phyloP scores from a whole-genome alignment of 2,797 vertebrate genomes.

The Orestias chungarensis region DNA sequence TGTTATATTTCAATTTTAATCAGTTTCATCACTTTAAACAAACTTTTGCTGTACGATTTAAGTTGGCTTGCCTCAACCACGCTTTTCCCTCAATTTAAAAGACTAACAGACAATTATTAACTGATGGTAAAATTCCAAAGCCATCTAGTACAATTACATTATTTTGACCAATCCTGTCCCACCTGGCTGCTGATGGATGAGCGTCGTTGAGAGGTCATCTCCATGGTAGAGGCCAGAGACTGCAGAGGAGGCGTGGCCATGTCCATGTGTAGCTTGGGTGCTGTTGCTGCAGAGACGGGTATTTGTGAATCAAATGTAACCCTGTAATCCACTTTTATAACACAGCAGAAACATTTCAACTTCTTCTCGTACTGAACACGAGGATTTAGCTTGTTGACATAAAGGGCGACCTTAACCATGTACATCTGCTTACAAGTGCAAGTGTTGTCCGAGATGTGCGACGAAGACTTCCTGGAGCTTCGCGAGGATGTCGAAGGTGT shows the following conservation, averaged over 20 bases:
- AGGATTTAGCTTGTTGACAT: neutral
- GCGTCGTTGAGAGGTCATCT: conserved; percentile 86
- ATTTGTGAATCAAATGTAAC: neutral
- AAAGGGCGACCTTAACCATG: neutral
- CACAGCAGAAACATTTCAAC: too few relatives aligned
- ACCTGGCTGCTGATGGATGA: conserved; percentile 94
- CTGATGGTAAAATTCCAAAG: neutral
- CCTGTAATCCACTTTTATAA: neutral
- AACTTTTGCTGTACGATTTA: too few relatives aligned
- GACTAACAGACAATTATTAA: too few relatives aligned
- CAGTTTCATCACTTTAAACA: too few relatives aligned
- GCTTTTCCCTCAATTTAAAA: too few relatives aligned
- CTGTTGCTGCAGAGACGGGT: conserved; percentile 83
- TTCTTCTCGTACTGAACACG: neutral
- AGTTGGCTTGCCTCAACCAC: too few relatives aligned
- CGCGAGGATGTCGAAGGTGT: conserved; percentile 91
- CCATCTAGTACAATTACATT: neutral
- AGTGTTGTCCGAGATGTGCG: conserved; percentile 90
- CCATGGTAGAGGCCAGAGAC: conserved; percentile 82
- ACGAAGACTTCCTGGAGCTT: conserved; percentile 93
- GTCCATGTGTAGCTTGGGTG: conserved; percentile 91
- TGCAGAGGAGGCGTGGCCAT: conserved; percentile 89
- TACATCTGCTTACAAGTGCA: conserved; percentile 87
- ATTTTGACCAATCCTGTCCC: conserved; percentile 27
- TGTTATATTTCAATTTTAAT: too few relatives aligned